Conservation (phyloP, 2,797 vertebrate species). For the Tolypeutes matacus region DNA sequence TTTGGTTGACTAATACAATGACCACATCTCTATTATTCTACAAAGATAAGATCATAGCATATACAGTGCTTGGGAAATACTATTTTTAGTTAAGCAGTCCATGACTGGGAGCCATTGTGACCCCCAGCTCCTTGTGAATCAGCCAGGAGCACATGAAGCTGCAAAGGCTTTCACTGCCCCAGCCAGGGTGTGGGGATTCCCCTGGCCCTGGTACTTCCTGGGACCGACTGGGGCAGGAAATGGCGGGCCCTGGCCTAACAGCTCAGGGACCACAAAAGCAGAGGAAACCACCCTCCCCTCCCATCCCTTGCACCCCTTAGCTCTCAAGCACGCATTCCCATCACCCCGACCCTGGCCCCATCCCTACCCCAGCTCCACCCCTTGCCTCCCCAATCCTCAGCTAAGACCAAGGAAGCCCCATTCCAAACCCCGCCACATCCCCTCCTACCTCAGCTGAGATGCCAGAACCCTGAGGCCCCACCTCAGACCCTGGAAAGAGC, state of each 20-base stretch:
- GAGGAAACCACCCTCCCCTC: conserved; percentile 44
- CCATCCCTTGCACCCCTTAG: not conserved
- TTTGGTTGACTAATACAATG: no score
- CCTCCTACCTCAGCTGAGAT: not conserved
- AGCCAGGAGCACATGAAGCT: not conserved
- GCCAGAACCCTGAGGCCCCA: not conserved
- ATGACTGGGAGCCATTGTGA: not conserved
- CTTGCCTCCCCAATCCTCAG: not conserved
- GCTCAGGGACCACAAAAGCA: conserved; percentile 4
- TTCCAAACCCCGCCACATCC: not conserved
- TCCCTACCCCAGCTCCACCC: not conserved
- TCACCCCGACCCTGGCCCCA: not conserved
- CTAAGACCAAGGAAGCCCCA: not conserved
- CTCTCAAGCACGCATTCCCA: not conserved
- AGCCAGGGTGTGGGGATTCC: not conserved
- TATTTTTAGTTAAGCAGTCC: not conserved
- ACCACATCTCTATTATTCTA: not conserved
- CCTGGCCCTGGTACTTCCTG: not conserved
- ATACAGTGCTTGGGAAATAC: not conserved
- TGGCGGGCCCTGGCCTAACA: not conserved
- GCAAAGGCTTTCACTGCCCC: not conserved
- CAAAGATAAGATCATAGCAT: not conserved
- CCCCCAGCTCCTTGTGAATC: not conserved
- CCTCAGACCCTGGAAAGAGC: conserved; percentile 34
- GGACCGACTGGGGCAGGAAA: conserved; percentile 46